Base-by-base conservation (phyloP, 2,888 invertebrate species). In the Lithophane semibrunnea region DNA sequence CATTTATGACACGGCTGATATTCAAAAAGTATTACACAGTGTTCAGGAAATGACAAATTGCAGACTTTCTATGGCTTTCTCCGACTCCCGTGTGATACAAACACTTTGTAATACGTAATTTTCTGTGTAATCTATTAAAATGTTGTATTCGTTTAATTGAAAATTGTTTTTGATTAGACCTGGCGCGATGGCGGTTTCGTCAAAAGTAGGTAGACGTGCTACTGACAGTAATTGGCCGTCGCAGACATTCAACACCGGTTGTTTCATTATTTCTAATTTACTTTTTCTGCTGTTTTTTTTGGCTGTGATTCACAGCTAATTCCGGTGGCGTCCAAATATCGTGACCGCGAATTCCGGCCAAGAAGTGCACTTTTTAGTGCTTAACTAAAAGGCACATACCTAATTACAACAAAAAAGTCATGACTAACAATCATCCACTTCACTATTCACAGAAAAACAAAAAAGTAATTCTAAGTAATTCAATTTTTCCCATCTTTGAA, bases 41-140 rank as follows among this genome's bases (percentile, higher is more conserved):
- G 29, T 88, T 84, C 88, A 92, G 90, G 91, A 92, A 93, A 88
- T 89, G 79, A 86, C 89, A 90, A 72, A 87, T 88, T 79, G 77
- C 71, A 80, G 77, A 85, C 92, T 92, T 93, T 92, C 92, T 91
- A 90, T 60, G 66, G 82, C 90, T 91, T 93, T 92, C 93, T 86
- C 89, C 85, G 37, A 79, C 88, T 89, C 88, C 86, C 84, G 81
- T 90, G 86, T 87, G 87, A 88, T 82, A 85, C 72, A 75, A 75
- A 73, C 73, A 73, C 78, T 81, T 73, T 80, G 47, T 88, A 88
- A 88, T 88, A 83, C 87, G 78, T 90, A 89, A 90, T 89, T 89
- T 88, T 87, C 90, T 88, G 77, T 90, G 79, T 90, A 89, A 90
- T 87, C 76, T 86, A 84, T 85, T 80, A 85, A 85, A 77, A 88